Conservation (phyloP, 2,888 invertebrate species). For the Xestobium rufovillosum region DNA sequence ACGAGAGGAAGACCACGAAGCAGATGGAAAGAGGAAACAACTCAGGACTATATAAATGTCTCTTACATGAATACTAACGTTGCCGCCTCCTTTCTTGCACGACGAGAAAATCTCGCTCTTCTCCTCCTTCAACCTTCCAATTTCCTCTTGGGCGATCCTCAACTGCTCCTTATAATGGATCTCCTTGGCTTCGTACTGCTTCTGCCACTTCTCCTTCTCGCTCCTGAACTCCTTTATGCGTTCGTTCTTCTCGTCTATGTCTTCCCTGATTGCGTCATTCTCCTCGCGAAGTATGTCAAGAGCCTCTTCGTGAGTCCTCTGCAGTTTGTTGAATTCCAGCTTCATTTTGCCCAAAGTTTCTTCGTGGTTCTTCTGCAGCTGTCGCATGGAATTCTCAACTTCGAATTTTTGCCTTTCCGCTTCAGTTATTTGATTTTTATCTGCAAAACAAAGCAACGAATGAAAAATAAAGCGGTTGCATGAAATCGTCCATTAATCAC, state of each 20-base stretch:
- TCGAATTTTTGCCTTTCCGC: conserved; percentile 32
- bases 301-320: conserved; percentile 37
- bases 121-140: conserved; percentile 30
- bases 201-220: conserved; percentile 33
- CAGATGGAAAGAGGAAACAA: too few species aligned
- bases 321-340: conserved; percentile 36
- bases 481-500: conserved; percentile 33
- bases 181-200: conserved; percentile 36
- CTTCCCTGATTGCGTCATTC: conserved; percentile 40
- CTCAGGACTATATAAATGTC: too few species aligned
- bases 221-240: conserved; percentile 25
- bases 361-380: conserved; percentile 31
- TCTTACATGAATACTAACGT: conserved; percentile 38
- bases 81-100: conserved; percentile 27
- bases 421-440: conserved; percentile 36
- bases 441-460: conserved; percentile 31
- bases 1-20: too few species aligned
- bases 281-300: conserved; percentile 41
- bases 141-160: conserved; percentile 24
- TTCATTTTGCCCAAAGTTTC: conserved; percentile 34
- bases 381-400: conserved; percentile 27
- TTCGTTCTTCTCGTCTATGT: conserved; percentile 38
- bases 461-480: conserved; percentile 4
- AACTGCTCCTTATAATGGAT: conserved; percentile 30
- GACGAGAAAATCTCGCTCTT: conserved; percentile 15